These are phyloP conservation scores for Falco cherrug DNA, from an alignment of 2,797 vertebrate species.

Conservation along the genomic window DNA sequence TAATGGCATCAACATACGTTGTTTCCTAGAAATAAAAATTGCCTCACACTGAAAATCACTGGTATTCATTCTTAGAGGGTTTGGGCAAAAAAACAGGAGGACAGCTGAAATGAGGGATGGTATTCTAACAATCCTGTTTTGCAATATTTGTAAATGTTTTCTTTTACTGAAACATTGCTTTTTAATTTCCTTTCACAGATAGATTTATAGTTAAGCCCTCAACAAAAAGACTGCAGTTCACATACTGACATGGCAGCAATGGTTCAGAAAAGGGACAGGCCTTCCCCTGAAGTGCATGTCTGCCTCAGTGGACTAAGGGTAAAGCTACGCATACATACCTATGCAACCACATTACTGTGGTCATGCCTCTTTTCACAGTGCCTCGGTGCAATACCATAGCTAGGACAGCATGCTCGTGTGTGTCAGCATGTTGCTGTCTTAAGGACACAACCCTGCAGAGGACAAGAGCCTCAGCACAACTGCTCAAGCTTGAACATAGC, in stretches of 20 bases:
- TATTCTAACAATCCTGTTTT: not conserved
- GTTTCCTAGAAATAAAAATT: conserved; percentile 32
- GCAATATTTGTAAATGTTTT: not conserved
- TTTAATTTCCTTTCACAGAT: not conserved
- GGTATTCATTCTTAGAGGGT: not conserved
- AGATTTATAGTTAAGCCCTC: not conserved
- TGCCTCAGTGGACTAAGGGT: not conserved
- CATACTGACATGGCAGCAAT: not conserved
- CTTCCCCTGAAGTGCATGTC: not conserved
- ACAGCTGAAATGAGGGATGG: not conserved
- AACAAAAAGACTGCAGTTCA: not conserved
- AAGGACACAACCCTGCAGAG: not conserved
- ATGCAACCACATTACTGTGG: not conserved
- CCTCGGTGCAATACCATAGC: not conserved
- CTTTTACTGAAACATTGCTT: not conserved
- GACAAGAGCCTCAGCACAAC: not conserved
- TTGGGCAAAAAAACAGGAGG: not conserved
- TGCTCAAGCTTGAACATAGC: not conserved
- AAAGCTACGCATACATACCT: not conserved
- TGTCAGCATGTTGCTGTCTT: not conserved
- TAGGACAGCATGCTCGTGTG: not conserved
- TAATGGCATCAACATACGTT: not conserved
- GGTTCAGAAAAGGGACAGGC: not conserved
- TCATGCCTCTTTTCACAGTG: not conserved
- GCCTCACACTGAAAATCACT: not conserved